Evolutionary conservation across 1,140 invertebrate species (phyloP).

Genomic region (Polypedilum pembai): DNA sequence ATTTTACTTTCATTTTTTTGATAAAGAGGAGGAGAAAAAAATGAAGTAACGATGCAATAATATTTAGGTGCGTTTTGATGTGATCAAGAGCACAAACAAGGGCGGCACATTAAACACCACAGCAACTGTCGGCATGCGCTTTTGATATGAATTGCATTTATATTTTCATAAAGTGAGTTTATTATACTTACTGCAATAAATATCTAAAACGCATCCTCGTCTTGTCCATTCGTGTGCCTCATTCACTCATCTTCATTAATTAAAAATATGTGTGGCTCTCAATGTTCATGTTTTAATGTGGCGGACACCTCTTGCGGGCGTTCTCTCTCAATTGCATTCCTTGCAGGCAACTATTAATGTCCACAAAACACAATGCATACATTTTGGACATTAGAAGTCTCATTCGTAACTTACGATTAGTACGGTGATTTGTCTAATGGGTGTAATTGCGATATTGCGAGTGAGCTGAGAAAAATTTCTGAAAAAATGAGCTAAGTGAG

Average conservation of each 20-base stretch:
- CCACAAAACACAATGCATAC: background rate
- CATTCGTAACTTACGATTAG: background rate
- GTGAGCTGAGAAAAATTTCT: too few species aligned
- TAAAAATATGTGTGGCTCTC: background rate
- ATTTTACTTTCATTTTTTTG: too few species aligned
- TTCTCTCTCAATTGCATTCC: background rate
- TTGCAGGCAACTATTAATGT: background rate
- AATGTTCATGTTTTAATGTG: too few species aligned
- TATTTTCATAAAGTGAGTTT: too few species aligned
- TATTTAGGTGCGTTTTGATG: too few species aligned
- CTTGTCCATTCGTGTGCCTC: background rate
- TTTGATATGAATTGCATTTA: slow-evolving; percentile 3
- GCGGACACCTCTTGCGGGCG: too few species aligned
- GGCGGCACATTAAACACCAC: background rate
- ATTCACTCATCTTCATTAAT: background rate
- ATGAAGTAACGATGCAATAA: too few species aligned
- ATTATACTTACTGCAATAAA: too few species aligned
- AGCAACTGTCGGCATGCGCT: background rate
- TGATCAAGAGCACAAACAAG: background rate
- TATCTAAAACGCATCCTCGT: background rate
- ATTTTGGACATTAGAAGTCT: background rate
- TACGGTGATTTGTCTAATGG: background rate
- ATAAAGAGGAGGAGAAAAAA: too few species aligned
- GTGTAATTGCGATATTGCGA: background rate
- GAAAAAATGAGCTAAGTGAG: too few species aligned